Base-by-base conservation (phyloP, 2,113 vertebrate genomes). In the Gobiocypris rarus region DNA sequence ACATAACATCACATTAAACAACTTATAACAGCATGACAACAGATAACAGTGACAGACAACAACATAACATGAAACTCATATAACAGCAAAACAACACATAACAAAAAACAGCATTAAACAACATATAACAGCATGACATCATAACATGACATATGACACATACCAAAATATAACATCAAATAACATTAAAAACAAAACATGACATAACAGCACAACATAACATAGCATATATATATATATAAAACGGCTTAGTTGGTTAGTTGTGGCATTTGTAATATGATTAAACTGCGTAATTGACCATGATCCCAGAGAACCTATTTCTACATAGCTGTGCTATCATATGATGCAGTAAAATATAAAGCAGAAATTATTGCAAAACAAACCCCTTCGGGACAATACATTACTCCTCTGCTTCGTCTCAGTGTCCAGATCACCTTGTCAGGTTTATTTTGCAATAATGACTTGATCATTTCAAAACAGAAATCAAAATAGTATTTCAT, bases 401-500 rank as follows among this genome's bases (percentile, higher is more conserved):
- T 26, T 26, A 26, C 1, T 11, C 22, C 22, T n/a, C 11, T 14
- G 45, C 45, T 48, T 48, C n/a, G 24, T 59, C 3, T n/a, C 19
- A 56, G 22, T 9, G 8, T n/a, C 31, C 31, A 2, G 31, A 31
- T 31, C 31, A 31, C 31, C 31, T 31, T 67, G 63, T 17, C 31
- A 67, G 8, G 31, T 22, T 34, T 67, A 19, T 69, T 69, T 65
- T 31, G 61, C 28, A 38, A 9, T 38, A 69, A 69, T 38, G 28
- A 69, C 13, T 67, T 15, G 28, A 67, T 69, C 5, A 41, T 19
- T 67, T 34, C 19, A 79, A 5, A 19, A 52, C 59, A 28, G 22
- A 75, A 75, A 5, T 74, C n/a, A 17, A 75, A 75, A 8, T 4
- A 31, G 73, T 31, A 31, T 28, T 75, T 52, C 15, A 31, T 90